Evolutionary conservation across 2,797 vertebrate species (phyloP).

Genomic region (Sciurus vulgaris): DNA sequence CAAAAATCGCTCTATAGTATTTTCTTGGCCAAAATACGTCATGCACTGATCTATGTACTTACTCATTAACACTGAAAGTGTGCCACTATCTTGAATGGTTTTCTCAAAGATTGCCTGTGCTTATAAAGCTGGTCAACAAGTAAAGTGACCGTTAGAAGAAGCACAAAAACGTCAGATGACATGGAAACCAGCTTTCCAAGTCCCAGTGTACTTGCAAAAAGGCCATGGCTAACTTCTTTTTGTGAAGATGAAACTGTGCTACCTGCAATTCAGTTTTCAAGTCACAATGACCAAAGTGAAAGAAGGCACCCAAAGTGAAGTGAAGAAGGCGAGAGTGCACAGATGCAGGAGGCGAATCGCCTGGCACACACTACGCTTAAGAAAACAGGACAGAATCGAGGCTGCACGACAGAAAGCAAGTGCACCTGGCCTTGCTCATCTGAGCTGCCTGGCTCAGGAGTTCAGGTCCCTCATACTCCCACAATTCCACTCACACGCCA

Average conservation of each 20-base stretch:
- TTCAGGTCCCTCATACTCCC: background rate
- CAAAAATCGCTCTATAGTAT: slow-evolving; percentile 31
- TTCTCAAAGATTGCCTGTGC: background rate
- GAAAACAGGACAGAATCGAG: slow-evolving; percentile 41
- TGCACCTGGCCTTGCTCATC: background rate
- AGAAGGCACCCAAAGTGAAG: slow-evolving; percentile 75
- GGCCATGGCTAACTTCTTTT: background rate
- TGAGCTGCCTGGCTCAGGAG: background rate
- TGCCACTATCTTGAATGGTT: background rate
- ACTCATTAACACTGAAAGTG: slow-evolving; percentile 25
- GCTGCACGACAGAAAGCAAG: background rate
- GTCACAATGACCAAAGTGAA: slow-evolving; percentile 87
- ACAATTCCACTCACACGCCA: background rate
- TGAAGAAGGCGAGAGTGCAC: slow-evolving; percentile 75
- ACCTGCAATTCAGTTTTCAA: slow-evolving; percentile 90
- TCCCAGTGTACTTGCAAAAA: background rate
- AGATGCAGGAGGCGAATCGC: slow-evolving; percentile 70
- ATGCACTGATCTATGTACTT: background rate
- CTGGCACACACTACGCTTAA: background rate
- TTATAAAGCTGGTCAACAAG: slow-evolving; percentile 42
- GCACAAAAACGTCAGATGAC: background rate
- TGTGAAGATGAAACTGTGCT: background rate
- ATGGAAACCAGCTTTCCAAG: slow-evolving; percentile 21
- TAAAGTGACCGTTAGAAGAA: slow-evolving; percentile 4
- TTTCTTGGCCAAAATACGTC: slow-evolving; percentile 46